Conservation (phyloP, 1,140 invertebrate genomes). For the Vanessa atalanta region DNA sequence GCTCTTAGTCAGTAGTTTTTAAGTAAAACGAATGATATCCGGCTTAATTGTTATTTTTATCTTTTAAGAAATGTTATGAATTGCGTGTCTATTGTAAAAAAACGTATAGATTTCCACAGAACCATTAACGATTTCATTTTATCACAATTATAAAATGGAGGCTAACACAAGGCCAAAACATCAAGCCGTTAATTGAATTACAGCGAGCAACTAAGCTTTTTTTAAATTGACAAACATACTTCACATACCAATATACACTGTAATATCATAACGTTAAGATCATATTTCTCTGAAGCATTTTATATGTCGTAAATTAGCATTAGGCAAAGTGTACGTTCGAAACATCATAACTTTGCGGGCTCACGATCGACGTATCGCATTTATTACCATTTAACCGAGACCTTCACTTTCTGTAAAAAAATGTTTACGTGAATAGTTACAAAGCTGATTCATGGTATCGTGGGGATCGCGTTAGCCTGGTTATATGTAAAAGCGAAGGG, state of each 20-base stretch:
- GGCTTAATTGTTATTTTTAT: background rate
- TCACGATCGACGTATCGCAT: constrained; percentile 23
- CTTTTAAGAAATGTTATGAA: no score
- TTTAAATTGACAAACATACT: background rate
- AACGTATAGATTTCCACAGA: background rate
- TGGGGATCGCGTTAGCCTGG: background rate
- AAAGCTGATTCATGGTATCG: background rate
- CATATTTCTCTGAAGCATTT: background rate
- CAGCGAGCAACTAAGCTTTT: background rate
- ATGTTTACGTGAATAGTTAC: background rate
- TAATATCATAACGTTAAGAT: background rate
- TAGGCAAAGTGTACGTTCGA: constrained; percentile 3
- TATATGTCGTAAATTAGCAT: background rate
- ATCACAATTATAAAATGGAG: constrained; percentile 2
- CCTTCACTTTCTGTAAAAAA: background rate
- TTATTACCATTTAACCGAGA: constrained; percentile 13
- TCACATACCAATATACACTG: background rate
- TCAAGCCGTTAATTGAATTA: background rate
- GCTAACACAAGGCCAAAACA: background rate
- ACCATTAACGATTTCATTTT: background rate
- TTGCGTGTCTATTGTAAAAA: background rate
- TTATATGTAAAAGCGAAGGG: background rate
- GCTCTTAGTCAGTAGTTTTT: no score
- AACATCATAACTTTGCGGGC: constrained; percentile 24
- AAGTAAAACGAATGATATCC: no score